Evolutionary conservation across 2,888 invertebrate genomes (phyloP), one percentile per base, ranked within the genome.

Genomic region (Alitta virens): DNA sequence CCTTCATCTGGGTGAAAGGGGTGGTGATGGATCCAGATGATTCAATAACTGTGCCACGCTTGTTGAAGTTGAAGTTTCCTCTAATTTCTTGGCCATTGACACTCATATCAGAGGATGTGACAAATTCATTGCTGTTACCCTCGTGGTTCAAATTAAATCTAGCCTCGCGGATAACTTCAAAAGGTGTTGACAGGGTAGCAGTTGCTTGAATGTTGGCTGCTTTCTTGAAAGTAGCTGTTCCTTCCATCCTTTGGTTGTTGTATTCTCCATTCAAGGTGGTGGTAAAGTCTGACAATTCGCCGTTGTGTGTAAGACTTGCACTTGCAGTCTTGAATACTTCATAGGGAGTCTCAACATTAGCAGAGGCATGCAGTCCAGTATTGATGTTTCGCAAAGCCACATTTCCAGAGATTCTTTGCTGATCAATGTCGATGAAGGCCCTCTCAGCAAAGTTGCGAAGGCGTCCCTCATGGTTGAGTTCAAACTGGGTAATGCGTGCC

Each of bases 381-480:
- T 33, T 33, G 33, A 7, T 33, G 12, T 33, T 33, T 33, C 33
- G 5, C 7, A 33, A 33, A 33, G 33, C 33, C 33, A 33, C 33
- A 33, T 33, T 33, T 33, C 33, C 33, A 33, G 33, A 33, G 33
- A 33, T 33, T 33, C 33, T 5, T 33, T 33, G 33, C 12, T 33
- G 33, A 12, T 33, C 33, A 33, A 33, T 12, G 12, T 33, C 33
- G 12, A 33, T 33, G 33, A 33, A 33, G 5, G 33, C 33, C 12
- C 33, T 33, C 33, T 33, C 33, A 33, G 18, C 57, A 67, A 61
- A 51, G 61, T 66, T 60, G 40, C 27, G 56, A 24, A 52, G 9
- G 14, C 50, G 21, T 46, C 68, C 68, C 23, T 58, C 52, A 52
- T 68, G 68, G 43, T 56, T 56, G 27, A 66, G 50, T 1, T 53